A percentile compares a stretch with the other conserved stretches of the same genome.
These are phyloP conservation scores for Vicugna pacos DNA, from an alignment of 2,113 vertebrate species.

Conservation along the genomic window DNA sequence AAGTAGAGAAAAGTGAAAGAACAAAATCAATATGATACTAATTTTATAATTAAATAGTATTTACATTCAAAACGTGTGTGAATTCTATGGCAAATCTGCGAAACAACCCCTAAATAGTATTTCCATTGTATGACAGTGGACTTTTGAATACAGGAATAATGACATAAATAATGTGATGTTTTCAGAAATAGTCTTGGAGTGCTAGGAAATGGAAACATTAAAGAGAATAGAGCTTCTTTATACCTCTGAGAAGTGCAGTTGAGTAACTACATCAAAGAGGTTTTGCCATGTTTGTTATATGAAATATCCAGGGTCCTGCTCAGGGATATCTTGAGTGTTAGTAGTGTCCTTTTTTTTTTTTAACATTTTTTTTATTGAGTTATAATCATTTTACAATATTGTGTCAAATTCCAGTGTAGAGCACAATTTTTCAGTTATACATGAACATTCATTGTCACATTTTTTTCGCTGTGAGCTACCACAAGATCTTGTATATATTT, in stretches of 20 bases:
- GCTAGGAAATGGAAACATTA: not conserved
- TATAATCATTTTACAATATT: too few species aligned
- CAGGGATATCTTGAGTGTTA: not conserved
- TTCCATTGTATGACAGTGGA: not conserved
- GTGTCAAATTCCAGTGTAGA: too few species aligned
- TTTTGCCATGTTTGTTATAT: not conserved
- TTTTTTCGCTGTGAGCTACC: too few species aligned
- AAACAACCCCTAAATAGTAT: not conserved
- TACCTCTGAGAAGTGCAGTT: not conserved
- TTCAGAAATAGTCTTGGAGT: slow-evolving; percentile 23
- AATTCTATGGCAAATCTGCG: slow-evolving; percentile 13
- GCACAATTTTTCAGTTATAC: too few species aligned
- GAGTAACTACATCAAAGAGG: not conserved
- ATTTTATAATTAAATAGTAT: not conserved
- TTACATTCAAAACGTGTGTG: not conserved
- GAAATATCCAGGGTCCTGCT: not conserved
- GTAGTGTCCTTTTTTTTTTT: not conserved
- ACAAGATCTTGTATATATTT: too few species aligned
- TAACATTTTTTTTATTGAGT: too few species aligned
- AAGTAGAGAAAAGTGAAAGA: not conserved
- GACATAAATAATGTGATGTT: not conserved
- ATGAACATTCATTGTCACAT: too few species aligned
- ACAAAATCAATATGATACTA: not conserved
- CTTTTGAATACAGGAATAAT: slow-evolving; percentile 13
- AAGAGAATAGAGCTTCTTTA: not conserved